Conservation (phyloP, 2,797 vertebrate genomes). For the Karalla daura region DNA sequence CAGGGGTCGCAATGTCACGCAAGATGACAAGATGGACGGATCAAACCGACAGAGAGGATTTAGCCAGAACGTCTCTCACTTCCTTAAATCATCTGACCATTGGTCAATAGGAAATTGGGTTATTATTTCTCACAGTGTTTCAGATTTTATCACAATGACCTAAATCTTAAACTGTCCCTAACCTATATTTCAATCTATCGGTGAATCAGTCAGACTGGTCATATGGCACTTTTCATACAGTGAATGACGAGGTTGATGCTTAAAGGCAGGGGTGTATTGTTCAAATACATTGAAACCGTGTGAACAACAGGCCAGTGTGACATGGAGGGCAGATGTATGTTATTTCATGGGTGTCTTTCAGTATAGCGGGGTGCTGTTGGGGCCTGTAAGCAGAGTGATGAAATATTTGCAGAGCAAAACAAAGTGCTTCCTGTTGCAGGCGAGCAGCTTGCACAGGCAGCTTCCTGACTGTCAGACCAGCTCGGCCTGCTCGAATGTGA, state of each 20-base stretch:
- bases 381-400: slow-evolving; percentile 44
- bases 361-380: slow-evolving; percentile 1
- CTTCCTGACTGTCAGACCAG: slow-evolving; percentile 52
- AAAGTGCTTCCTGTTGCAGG: slow-evolving; percentile 62
- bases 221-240: no score
- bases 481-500: background rate
- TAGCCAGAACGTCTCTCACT: background rate
- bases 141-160: no score
- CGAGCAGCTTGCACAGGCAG: slow-evolving; percentile 8
- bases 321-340: background rate
- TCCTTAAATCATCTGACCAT: background rate
- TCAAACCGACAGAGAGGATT: no score
- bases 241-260: background rate
- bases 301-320: slow-evolving; percentile 5
- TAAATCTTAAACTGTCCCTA: no score
- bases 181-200: no score
- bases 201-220: no score
- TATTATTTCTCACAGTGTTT: rapidly evolving
- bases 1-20: no score
- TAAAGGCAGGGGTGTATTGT: no score
- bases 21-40: no score
- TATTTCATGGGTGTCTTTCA: slow-evolving; percentile 7
- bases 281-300: background rate
- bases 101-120: no score
- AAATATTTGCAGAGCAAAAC: slow-evolving; percentile 62